Evolutionary conservation across 2,113 vertebrate genomes (phyloP), one percentile per base, ranked within the genome.

Genomic region (Sciurus niger): DNA sequence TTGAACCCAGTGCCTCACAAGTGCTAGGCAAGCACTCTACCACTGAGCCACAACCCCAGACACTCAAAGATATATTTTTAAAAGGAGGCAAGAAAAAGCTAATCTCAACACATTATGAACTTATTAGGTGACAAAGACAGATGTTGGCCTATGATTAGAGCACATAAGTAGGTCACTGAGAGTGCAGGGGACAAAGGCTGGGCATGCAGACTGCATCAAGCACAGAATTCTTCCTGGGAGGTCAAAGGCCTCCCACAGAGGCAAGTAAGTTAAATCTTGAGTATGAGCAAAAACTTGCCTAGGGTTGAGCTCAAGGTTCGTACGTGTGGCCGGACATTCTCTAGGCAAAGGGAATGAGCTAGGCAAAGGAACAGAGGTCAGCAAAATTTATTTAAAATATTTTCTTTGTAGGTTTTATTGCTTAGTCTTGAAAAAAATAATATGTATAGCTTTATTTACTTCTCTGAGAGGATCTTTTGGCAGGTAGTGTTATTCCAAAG

Each of bases 391-490:
- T 24, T 34, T 51, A 51, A 55, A 74, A 84, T 17, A 53, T 78
- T 90, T 91, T 65, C 67, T 89, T 25, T 53, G 34, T 65, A 89
- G 18, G 48, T 14, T 92, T n/a, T 32, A 43, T 37, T 84, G 37
- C 55, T 93, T 13, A 22, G 24, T n/a, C 32, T 65, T 89, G 25
- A 58, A 97, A n/a, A 79, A 96, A 86, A 86, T 46, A 55, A 83
- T 86, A 74, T 30, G 1, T 0, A 76, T 13, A 28, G 32, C 7
- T 94, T n/a, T 83, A 58, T 48, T 91, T 51, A 94, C 30, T 73
- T 88, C 20, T 79, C 34, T 51, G 46, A 96, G 43, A 77, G 48
- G 79, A 93, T 22, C 2, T 73, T 93, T 91, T 84, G 84, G 10
- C 32, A 32, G 34, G n/a, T 13, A 48, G 16, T 25, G 20, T 55